Evolutionary conservation across 2,797 vertebrate species (phyloP).

Genomic region (Coreius guichenoti): DNA sequence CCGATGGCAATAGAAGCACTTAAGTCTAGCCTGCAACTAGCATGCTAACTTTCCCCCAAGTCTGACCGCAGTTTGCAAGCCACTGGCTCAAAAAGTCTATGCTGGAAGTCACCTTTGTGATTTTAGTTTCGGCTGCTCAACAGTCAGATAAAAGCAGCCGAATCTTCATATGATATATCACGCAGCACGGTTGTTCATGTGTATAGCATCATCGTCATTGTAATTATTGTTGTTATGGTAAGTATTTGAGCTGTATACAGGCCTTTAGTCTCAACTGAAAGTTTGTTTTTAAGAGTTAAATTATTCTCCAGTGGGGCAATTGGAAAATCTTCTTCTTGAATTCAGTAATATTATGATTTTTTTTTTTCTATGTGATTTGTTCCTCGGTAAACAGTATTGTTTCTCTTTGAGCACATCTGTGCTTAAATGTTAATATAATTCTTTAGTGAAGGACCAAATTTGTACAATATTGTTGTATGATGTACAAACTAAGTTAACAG

Average conservation of each 20-base stretch:
- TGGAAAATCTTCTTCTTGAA: conserved; percentile 74
- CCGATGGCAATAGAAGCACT: conserved; percentile 16
- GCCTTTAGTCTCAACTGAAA: conserved; percentile 41
- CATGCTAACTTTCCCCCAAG: conserved; percentile 18
- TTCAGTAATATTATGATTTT: conserved; percentile 82
- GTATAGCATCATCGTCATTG: conserved; percentile 35
- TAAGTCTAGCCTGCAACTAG: conserved; percentile 14
- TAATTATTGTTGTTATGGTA: conserved; percentile 30
- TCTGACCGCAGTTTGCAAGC: background rate
- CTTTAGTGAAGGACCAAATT: conserved; percentile 96
- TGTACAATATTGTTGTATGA: conserved; percentile 84
- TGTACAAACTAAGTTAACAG: conserved; percentile 84
- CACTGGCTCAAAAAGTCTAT: conserved; percentile 16
- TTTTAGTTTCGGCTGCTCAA: conserved; percentile 15
- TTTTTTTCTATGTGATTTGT: conserved; percentile 80
- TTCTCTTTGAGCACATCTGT: conserved; percentile 84
- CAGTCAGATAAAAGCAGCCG: background rate
- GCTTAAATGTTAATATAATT: conserved; percentile 95
- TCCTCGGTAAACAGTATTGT: conserved; percentile 92
- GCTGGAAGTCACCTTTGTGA: conserved; percentile 34
- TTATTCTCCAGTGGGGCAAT: conserved; percentile 76
- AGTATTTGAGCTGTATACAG: conserved; percentile 45
- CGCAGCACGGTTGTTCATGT: conserved; percentile 42
- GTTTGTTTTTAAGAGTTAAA: conserved; percentile 68
- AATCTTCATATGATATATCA: background rate